Evolutionary conservation across 2,113 vertebrate species (phyloP), one percentile per base, ranked within the genome.

Genomic region (Bombycilla garrulus): DNA sequence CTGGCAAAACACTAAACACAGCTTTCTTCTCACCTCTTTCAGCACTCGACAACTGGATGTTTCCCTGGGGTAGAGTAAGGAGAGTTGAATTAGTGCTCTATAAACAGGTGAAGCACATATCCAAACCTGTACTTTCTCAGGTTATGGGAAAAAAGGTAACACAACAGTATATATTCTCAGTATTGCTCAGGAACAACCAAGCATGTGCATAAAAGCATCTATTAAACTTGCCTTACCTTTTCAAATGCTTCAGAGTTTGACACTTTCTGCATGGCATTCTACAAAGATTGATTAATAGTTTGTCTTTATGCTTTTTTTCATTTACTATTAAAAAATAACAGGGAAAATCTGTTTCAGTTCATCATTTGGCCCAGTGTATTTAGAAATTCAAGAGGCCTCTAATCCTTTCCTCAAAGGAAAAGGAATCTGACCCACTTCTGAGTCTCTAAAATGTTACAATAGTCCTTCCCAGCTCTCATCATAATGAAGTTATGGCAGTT

Each of bases 81-180:
- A 74, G 24, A 25, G 85, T 67, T 92, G 96, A 92, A 88, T 93
- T 87, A 86, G 87, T 71, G 84, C 38, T 87, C 83, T 76, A 31
- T 62, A 88, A 73, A 81, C 35, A 88, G 54, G n/a, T 86, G 40
- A 67, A 87, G 53, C 8, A 36, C 35, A 66, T 29, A 84, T 17
- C 35, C 47, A 65, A 65, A 64, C 21, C 73, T 80, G 24, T 5
- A 42, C 19, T 57, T 91, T 76, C 69, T 77, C 57, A 66, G 29
- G 50, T 35, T 50, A 36, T 76, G 81, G 35, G 35, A 33, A 76
- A 69, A 66, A 29, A 28, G 5, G 18, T 38, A 60, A 25, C 57
- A 87, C 2, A 79, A 42, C 4, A 73, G 53, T 36, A 35, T 3
- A 5, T 36, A 33, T 25, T 14, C 24, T 24, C 26, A 58, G n/a